These are phyloP conservation scores for Aphodius granarius DNA, from an alignment of 2,888 invertebrate species.

Conservation along the genomic window DNA sequence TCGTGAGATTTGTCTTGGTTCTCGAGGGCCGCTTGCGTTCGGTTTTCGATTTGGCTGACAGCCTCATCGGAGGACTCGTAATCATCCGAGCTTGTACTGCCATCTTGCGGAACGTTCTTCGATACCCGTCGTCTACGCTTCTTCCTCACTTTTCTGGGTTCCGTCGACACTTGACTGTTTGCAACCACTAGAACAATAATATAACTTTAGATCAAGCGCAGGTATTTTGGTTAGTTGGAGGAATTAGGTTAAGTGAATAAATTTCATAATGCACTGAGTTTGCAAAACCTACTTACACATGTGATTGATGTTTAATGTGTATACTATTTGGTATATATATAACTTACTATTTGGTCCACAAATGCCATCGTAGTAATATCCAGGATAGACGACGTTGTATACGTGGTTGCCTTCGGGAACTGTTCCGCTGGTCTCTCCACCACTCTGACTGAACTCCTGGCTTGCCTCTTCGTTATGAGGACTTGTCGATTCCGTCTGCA, in stretches of 20 bases:
- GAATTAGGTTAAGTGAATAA: no score
- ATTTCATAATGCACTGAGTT: no score
- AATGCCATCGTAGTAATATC: constrained; percentile 44
- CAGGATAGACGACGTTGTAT: constrained; percentile 45
- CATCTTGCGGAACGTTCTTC: constrained; percentile 30
- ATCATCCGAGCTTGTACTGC: constrained; percentile 33
- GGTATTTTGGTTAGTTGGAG: no score
- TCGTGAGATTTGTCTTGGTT: background rate
- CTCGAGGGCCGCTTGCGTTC: background rate
- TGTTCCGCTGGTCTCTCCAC: constrained; percentile 40
- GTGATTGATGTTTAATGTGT: no score
- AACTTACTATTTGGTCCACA: constrained; percentile 43
- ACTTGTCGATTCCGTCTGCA: constrained; percentile 52
- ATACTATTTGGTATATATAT: background rate
- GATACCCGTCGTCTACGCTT: constrained; percentile 38
- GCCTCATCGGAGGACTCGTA: constrained; percentile 34
- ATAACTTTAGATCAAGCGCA: background rate
- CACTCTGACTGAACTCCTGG: constrained; percentile 46
- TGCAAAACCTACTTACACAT: background rate
- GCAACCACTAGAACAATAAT: constrained; percentile 14
- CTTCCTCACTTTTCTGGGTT: constrained; percentile 38
- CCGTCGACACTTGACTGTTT: constrained; percentile 20
- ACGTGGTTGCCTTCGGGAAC: constrained; percentile 45
- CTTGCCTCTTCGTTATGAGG: constrained; percentile 51
- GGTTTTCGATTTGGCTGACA: constrained; percentile 30